These are phyloP conservation scores for Marisa cornuarietis DNA, from an alignment of 1,140 invertebrate species.

Conservation along the genomic window DNA sequence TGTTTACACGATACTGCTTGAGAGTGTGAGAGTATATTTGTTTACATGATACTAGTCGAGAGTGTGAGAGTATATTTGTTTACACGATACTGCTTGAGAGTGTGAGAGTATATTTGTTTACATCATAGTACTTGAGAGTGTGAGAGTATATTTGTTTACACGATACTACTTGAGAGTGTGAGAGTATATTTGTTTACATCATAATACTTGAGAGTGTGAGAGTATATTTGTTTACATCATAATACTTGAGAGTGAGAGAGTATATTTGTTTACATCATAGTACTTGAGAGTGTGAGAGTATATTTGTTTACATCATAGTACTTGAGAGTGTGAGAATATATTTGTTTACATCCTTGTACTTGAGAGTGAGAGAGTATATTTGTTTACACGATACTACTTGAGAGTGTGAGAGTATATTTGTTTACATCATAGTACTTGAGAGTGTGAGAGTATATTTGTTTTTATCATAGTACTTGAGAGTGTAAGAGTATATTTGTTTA, in stretches of 20 bases:
- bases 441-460: slow-evolving; percentile 4
- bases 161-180: background rate
- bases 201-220: background rate
- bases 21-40: background rate
- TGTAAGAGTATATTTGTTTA: background rate
- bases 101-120: no score
- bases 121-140: background rate
- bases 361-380: background rate
- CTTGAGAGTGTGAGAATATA: background rate
- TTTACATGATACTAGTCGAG: background rate
- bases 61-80: no score
- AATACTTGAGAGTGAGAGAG: no score
- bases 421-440: background rate
- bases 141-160: background rate
- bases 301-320: background rate
- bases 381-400: background rate
- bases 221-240: background rate
- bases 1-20: background rate
- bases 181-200: background rate
- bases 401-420: background rate
- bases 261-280: no score
- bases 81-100: no score
- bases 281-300: no score
- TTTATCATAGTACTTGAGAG: background rate
- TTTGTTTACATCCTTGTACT: background rate